Base-by-base conservation (phyloP, 2,113 vertebrate species). In the Bujurquina vittata region DNA sequence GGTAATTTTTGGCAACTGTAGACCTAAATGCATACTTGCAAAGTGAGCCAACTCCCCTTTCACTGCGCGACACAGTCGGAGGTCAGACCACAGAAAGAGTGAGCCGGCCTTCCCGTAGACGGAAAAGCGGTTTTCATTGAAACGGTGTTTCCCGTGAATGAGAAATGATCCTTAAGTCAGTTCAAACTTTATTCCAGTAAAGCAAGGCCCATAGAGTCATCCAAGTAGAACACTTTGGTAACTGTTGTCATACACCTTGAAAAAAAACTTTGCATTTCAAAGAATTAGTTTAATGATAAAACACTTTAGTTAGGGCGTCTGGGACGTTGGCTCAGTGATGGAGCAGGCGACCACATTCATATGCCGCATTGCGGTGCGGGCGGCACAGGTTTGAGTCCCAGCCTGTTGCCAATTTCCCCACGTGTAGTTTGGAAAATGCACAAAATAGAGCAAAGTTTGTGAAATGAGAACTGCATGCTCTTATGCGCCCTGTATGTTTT, bases 151-250 rank as follows among this genome's bases (percentile, higher is more conserved):
- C 90, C 89, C 90, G 93, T 85, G 90, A 93, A 1, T 35, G 62
- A 57, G 63, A 77, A 84, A 87, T 91, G 89, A 85, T 85, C 76
- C 67, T 59, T 23, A 73, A 90, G 65, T 84, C 81, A 33, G 62
- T 59, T 60, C 67, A 77, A 88, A 79, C 79, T 69, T 49, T 55
- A 85, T 93, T 92, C 90, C 89, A 72, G 84, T 77, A 90, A 94
- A 88, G 83, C 75, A 20, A 89, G 80, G 33, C 29, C 37, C 5
- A 26, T 49, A 73, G 4, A 84, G 75, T 88, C 83, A 88, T 81
- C 85, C 77, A 76, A 54, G 18, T 40, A 26, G 1, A 79, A 55
- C 26, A 17, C 57, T 75, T 75, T 37, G 37, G 65, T 59, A 54
- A 67, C 69, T 0, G 5, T 84, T 79, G 49, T 83, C 83, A 79